These are phyloP conservation scores for Haemorhous mexicanus DNA, from an alignment of 2,113 vertebrate species.

Conservation along the genomic window DNA sequence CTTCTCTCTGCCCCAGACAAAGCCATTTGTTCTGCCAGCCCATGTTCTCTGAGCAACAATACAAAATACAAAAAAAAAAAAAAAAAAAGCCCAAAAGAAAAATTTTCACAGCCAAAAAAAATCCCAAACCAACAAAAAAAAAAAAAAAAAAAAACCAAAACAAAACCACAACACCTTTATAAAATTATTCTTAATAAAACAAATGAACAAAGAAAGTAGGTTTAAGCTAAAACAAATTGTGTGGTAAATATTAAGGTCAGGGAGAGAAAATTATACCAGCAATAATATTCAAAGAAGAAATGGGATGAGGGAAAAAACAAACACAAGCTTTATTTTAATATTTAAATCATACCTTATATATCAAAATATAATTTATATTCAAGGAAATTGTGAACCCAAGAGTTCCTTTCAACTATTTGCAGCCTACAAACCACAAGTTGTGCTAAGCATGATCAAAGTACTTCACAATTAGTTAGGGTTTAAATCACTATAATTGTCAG, in stretches of 20 bases:
- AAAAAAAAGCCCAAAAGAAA: neutral
- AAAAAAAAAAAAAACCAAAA: neutral
- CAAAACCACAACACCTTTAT: neutral
- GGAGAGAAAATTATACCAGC: constrained; percentile 1
- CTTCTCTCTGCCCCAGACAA: neutral
- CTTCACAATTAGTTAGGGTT: constrained; percentile 72
- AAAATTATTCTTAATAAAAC: neutral
- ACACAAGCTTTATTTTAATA: constrained; percentile 47
- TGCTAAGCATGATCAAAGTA: constrained; percentile 71
- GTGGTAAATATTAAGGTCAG: constrained; percentile 13
- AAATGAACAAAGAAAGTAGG: neutral
- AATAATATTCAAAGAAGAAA: constrained; percentile 8
- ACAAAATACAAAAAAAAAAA: neutral
- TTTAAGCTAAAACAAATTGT: constrained; percentile 20
- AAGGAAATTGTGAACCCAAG: constrained; percentile 64
- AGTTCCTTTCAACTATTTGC: constrained; percentile 64
- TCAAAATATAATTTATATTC: constrained; percentile 66
- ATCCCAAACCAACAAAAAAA: neutral
- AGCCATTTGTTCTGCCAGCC: neutral
- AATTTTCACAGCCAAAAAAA: neutral
- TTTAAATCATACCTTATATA: constrained; percentile 48
- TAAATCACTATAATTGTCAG: constrained; percentile 78
- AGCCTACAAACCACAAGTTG: constrained; percentile 63
- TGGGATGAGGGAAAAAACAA: neutral
- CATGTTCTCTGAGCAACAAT: neutral